These are phyloP conservation scores for Embiotoca jacksoni DNA, from an alignment of 2,113 vertebrate genomes.

Conservation along the genomic window DNA sequence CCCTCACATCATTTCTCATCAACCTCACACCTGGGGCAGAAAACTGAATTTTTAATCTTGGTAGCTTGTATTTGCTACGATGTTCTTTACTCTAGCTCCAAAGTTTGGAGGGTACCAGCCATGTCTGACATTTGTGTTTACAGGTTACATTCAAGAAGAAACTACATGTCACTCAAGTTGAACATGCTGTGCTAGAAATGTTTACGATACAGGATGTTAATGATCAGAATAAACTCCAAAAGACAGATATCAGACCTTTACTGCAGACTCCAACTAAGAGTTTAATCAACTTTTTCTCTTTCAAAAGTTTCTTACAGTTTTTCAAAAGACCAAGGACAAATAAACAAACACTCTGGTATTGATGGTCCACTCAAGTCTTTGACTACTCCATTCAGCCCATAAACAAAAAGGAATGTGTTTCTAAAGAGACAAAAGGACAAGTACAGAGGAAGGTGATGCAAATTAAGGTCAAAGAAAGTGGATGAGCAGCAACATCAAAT, in stretches of 20 bases:
- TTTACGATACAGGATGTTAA: not conserved
- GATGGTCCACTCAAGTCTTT: too few species aligned
- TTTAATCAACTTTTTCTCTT: not conserved
- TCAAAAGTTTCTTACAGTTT: not conserved
- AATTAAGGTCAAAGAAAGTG: too few species aligned
- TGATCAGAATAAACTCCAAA: not conserved
- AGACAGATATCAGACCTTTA: too few species aligned
- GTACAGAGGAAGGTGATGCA: too few species aligned
- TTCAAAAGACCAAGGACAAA: too few species aligned
- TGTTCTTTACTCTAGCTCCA: not conserved
- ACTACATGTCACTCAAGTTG: not conserved
- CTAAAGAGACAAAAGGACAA: too few species aligned
- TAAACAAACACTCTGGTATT: too few species aligned
- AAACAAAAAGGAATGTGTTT: too few species aligned
- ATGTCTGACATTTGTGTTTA: not conserved
- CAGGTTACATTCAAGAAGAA: not conserved
- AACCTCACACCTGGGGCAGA: not conserved
- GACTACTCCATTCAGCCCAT: too few species aligned
- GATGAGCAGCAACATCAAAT: too few species aligned
- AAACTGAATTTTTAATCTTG: not conserved
- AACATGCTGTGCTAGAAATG: constrained; percentile 11
- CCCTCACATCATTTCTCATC: not conserved
- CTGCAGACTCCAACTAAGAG: too few species aligned
- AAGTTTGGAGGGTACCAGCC: not conserved
- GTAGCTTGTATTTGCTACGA: not conserved